Percentiles rank a stretch among this genome's conserved stretches.
Conservation (phyloP, 1,140 invertebrate genomes). For the Papilio machaon region DNA sequence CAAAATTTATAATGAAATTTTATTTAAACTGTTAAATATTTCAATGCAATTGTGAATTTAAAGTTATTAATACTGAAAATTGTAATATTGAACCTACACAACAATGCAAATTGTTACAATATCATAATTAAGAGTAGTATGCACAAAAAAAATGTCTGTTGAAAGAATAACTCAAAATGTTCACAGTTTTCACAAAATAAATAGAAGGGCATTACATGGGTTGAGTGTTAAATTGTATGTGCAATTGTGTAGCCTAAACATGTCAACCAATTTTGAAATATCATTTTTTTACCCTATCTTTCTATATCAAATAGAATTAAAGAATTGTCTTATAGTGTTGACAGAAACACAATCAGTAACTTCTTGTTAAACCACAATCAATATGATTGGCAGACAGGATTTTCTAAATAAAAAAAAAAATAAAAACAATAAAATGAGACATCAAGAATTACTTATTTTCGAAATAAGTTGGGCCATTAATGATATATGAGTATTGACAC, state of each 20-base stretch:
- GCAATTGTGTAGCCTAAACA: not conserved
- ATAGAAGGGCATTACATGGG: not conserved
- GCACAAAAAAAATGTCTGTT: not conserved
- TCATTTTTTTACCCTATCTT: not conserved
- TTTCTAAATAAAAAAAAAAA: conserved; percentile 46
- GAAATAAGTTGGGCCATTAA: conserved; percentile 48
- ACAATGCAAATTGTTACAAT: too few relatives aligned
- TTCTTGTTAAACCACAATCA: conserved; percentile 41
- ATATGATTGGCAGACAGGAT: conserved; percentile 62
- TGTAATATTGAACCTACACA: too few relatives aligned
- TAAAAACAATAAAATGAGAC: conserved; percentile 42
- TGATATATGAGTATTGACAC: conserved; percentile 75
- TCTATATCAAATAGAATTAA: not conserved
- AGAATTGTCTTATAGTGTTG: not conserved
- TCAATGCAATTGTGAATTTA: too few relatives aligned
- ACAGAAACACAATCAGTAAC: not conserved
- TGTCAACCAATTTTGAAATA: not conserved
- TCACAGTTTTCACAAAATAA: not conserved
- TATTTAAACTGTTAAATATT: too few relatives aligned
- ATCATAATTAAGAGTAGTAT: too few relatives aligned
- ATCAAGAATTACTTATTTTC: conserved; percentile 42
- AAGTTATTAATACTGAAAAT: too few relatives aligned
- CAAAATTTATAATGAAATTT: too few relatives aligned
- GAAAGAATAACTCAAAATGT: not conserved
- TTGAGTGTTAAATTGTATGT: not conserved